Base-by-base conservation (phyloP, 2,888 invertebrate species). In the Andrena marginata region DNA sequence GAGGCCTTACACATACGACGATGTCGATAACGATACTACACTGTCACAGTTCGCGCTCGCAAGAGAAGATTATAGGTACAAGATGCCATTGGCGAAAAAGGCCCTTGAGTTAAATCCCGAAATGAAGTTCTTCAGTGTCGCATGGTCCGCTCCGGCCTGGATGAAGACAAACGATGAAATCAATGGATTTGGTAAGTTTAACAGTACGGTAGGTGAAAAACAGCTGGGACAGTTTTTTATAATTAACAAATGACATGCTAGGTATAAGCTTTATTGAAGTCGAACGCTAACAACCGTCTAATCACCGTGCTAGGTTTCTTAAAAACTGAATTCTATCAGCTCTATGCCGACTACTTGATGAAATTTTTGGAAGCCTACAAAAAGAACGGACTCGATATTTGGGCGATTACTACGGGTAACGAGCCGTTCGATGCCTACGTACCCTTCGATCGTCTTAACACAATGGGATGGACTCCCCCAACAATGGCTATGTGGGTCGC, bases 331-430 rank as follows among this genome's bases (percentile, higher is more conserved):
- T 97, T 96, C 93, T 98, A 97, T 93, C 97, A 97, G 93, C 92
- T 96, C 0, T 99, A 97, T 95, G 98, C 98, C 0, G 95, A 97
- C 86, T 99, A 98, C 92, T 96, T 97, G 92, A 90, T 97, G 2
- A 97, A 96, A 92, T 98, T 98, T 94, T 94, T 99, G 60, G 96
- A 97, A 86, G 96, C 95, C 76, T 98, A 98, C 94, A 95, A 95
- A 80, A 95, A 95, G 42, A 94, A 96, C 26, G 96, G 96, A 20
- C 94, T 96, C 60, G 94, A 95, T 2, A 96, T 97, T 85, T 99
- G 98, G 98, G 97, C 96, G 0, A 94, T 98, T 49, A 97, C 98
- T 0, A 97, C 97, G 0, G 97, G 98, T 33, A 99, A 99, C 92
- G 98, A 99, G 92, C 98, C 99, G 0, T 91, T 96, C 6, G 96